Evolutionary conservation across 2,113 vertebrate species (phyloP).

Genomic region (Dinomys branickii): DNA sequence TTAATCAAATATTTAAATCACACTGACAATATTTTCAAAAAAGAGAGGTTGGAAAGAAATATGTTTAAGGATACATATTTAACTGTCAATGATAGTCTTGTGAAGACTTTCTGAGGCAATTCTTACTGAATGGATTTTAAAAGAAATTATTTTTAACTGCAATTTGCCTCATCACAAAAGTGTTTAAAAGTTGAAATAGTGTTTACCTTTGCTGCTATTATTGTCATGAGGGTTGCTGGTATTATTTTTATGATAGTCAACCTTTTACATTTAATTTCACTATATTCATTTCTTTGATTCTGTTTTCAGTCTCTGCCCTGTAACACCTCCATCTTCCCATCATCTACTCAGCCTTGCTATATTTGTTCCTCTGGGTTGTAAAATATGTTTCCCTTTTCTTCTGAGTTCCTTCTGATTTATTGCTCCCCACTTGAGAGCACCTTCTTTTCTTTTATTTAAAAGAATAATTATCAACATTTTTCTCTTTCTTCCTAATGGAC

Average conservation of each 20-base stretch:
- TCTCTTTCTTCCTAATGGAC: slow-evolving; percentile 42
- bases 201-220: neutral
- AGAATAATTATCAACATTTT: slow-evolving; percentile 57
- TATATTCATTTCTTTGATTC: neutral
- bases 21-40: neutral
- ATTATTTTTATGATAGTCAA: neutral
- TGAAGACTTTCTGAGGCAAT: neutral
- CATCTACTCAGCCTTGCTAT: neutral
- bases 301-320: neutral
- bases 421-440: neutral
- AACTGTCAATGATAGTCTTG: neutral
- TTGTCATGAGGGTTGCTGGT: neutral
- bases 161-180: neutral
- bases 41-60: neutral
- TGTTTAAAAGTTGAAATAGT: neutral
- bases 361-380: neutral
- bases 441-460: slow-evolving; percentile 46
- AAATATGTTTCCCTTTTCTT: slow-evolving; percentile 15
- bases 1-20: neutral
- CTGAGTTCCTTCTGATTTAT: slow-evolving; percentile 44
- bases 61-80: neutral
- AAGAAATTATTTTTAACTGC: neutral
- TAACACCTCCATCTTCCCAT: neutral
- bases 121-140: neutral
- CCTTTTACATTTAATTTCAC: neutral